Evolutionary conservation across 2,888 invertebrate species (phyloP).

Genomic region (Leistus spinibarbis): DNA sequence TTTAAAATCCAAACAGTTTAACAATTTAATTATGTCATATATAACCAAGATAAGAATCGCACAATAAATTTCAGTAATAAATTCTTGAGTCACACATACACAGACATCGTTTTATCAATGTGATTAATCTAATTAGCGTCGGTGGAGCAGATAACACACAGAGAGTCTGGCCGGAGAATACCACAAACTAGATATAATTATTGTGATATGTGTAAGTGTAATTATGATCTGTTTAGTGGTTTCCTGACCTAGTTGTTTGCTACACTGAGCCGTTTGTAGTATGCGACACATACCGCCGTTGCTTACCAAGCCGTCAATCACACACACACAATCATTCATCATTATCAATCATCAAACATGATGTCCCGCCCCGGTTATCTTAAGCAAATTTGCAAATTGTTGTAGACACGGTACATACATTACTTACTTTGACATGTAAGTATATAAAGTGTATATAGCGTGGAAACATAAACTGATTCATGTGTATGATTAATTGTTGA

Average conservation of each 20-base stretch:
- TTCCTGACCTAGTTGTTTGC: conserved; percentile 28
- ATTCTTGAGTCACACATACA: neutral
- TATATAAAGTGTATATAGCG: neutral
- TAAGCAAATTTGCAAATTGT: neutral
- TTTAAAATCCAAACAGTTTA: too few species aligned
- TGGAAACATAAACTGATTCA: too few species aligned
- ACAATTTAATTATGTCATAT: too few species aligned
- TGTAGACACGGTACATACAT: neutral
- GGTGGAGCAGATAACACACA: neutral
- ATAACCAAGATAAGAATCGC: too few species aligned
- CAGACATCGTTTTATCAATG: conserved; percentile 13
- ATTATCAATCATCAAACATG: too few species aligned
- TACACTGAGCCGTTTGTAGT: neutral
- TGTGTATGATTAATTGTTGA: too few species aligned
- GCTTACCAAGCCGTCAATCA: neutral
- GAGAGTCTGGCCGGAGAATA: neutral
- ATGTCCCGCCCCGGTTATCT: too few species aligned
- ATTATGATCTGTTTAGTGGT: conserved; percentile 36
- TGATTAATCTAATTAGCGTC: conserved; percentile 24
- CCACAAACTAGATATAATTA: neutral
- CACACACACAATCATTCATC: neutral
- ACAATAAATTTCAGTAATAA: too few species aligned
- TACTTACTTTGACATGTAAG: neutral
- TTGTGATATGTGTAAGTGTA: conserved; percentile 18
- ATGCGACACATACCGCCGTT: neutral